These are phyloP conservation scores for Drosophila tani DNA, from an alignment of 1,140 invertebrate species.

Conservation along the genomic window DNA sequence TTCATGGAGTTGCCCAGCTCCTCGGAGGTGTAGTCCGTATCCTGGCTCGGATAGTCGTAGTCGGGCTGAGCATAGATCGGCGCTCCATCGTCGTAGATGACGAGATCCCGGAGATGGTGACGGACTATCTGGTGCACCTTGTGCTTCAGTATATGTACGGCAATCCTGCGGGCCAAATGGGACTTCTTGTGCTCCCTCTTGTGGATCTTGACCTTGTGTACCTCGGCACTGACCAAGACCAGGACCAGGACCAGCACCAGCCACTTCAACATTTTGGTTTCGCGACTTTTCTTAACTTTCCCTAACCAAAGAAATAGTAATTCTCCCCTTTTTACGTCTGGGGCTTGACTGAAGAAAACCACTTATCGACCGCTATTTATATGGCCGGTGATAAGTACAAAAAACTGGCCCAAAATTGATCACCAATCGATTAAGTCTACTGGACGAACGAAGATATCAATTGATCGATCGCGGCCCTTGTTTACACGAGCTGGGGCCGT, in stretches of 20 bases:
- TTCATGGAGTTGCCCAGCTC: constrained; percentile 63
- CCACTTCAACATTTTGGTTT: constrained; percentile 56
- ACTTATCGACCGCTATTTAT: constrained; percentile 40
- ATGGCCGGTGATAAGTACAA: constrained; percentile 13
- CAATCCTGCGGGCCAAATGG: constrained; percentile 33
- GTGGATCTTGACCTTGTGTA: constrained; percentile 63
- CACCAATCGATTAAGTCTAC: constrained; percentile 38
- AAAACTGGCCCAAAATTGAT: constrained; percentile 46
- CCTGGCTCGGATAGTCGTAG: constrained; percentile 34
- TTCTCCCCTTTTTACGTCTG: constrained; percentile 37
- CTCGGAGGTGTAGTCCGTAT: constrained; percentile 45
- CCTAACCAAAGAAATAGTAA: not conserved
- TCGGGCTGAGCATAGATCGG: constrained; percentile 28
- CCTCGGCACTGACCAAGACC: constrained; percentile 55
- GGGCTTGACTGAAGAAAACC: constrained; percentile 41
- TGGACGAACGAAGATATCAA: constrained; percentile 33
- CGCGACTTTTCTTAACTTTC: not conserved
- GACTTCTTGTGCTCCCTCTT: constrained; percentile 45
- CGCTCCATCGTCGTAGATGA: constrained; percentile 30
- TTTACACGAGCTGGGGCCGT: constrained; percentile 38
- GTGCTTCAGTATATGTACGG: constrained; percentile 43
- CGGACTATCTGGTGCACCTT: constrained; percentile 50
- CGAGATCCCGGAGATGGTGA: constrained; percentile 6
- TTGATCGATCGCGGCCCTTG: constrained; percentile 52
- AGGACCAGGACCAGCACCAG: constrained; percentile 46